A percentile compares a stretch with the other conserved stretches of the same genome.
Conservation (phyloP, 2,113 vertebrate species). For the Indicator indicator region DNA sequence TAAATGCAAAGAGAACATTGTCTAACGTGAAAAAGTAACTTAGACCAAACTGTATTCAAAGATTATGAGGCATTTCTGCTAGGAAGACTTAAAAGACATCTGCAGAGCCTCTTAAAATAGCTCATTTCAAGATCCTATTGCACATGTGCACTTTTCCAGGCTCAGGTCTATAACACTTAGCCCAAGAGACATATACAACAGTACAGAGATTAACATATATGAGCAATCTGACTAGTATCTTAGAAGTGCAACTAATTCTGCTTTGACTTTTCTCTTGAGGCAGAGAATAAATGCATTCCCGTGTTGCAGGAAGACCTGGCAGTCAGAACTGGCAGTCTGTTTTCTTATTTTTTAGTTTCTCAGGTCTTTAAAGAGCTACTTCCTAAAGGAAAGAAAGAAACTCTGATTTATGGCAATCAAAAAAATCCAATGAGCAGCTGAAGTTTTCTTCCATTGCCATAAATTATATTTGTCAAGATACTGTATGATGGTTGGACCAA, state of each 20-base stretch:
- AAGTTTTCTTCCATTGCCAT: not conserved
- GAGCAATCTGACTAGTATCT: not conserved
- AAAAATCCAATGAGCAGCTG: not conserved
- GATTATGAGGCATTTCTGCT: not conserved
- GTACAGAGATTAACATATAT: not conserved
- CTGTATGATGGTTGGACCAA: not conserved
- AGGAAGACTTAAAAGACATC: not conserved
- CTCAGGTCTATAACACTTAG: not conserved
- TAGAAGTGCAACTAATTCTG: not conserved
- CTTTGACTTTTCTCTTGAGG: not conserved
- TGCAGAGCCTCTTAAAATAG: not conserved
- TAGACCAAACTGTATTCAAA: not conserved
- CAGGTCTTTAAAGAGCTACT: not conserved
- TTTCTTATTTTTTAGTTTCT: not conserved
- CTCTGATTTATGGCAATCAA: not conserved
- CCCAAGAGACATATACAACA: not conserved
- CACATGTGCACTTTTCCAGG: not conserved
- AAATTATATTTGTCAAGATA: not conserved
- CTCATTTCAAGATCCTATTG: not conserved
- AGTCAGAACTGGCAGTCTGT: not conserved
- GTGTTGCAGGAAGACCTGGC: not conserved
- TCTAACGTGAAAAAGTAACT: not conserved
- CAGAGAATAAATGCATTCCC: not conserved
- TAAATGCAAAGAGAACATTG: not conserved
- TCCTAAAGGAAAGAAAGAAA: not conserved